Base-by-base conservation (phyloP, 2,888 invertebrate genomes). In the Seira ritae region DNA sequence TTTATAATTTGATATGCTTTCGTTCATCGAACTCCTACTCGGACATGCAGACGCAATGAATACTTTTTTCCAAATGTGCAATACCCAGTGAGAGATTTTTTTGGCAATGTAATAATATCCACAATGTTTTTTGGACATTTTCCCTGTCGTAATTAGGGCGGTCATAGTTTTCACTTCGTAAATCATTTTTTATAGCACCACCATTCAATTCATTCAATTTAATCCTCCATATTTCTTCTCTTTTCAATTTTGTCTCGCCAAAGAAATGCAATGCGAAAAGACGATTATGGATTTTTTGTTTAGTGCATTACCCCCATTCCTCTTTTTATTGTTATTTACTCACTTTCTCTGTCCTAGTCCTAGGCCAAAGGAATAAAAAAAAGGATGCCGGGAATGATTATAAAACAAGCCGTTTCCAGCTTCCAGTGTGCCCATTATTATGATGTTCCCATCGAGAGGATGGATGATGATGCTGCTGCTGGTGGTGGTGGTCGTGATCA, bases 361-460 rank as follows among this genome's bases (percentile, higher is more conserved):
- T n/a, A 50, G 17, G 50, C 3, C 50, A 31, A 4, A 4, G 31
- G 31, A 31, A 50, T 50, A 50, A 50, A 50, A 50, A 50, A n/a
- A 50, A n/a, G 50, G 31, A 31, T 50, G 50, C 50, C 2, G 50
- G 2, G 6, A 50, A 50, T 50, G 50, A n/a, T 50, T 50, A 50
- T 50, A 50, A 50, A 50, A n/a, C 50, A 65, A 79, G 66, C 71
- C 78, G 71, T 66, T 79, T 79, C 78, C 78, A 79, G 31, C 77
- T 77, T n/a, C 8, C 19, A 19, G 23, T 66, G 50, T n/a, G 50
- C 17, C 50, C 50, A 15, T 50, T 50, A 50, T 50, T 50, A 50
- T 50, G 50, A 15, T 72, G 71, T 19, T 79, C 66, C 60, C 78
- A 23, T 17, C 46, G 74, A n/a, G 66, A n/a, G 24, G 31, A 66